These are phyloP conservation scores for Halocynthia roretzi DNA, from an alignment of 23 tunicate genomes.

Conservation along the genomic window DNA sequence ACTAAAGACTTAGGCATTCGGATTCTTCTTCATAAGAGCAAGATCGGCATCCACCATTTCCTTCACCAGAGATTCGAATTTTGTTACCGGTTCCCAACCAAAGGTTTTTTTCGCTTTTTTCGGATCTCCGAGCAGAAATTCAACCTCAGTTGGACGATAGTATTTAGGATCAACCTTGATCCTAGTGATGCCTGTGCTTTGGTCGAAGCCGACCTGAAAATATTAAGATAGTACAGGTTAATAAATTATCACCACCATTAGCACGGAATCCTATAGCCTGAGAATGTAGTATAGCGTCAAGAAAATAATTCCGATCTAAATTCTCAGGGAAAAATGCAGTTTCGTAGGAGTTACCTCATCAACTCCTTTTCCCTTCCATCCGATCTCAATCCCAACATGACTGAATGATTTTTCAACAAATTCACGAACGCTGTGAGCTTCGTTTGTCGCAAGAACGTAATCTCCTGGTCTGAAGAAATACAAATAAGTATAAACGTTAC, in stretches of 20 bases:
- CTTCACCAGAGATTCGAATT: conserved; percentile 74
- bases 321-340: too few relatives aligned
- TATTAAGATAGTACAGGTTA: too few relatives aligned
- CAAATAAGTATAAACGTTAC: background rate
- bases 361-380: conserved; percentile 62
- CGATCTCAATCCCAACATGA: conserved; percentile 45
- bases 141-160: conserved; percentile 95
- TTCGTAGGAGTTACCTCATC: too few relatives aligned
- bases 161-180: conserved; percentile 58
- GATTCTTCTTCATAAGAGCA: conserved; percentile 70
- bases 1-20: conserved; percentile 45
- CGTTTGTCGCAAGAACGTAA: conserved; percentile 93
- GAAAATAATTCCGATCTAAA: too few relatives aligned
- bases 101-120: conserved; percentile 70
- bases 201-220: conserved; percentile 63
- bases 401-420: conserved; percentile 82
- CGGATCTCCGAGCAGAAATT: conserved; percentile 81
- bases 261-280: too few relatives aligned
- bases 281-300: too few relatives aligned
- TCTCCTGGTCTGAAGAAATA: conserved; percentile 67
- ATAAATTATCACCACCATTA: too few relatives aligned
- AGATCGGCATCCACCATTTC: conserved; percentile 92
- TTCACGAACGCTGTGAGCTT: conserved; percentile 82
- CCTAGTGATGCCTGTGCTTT: conserved; percentile 34
- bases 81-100: conserved; percentile 82